Evolutionary conservation across 2,113 vertebrate species (phyloP).

Genomic region (Alectura lathami): DNA sequence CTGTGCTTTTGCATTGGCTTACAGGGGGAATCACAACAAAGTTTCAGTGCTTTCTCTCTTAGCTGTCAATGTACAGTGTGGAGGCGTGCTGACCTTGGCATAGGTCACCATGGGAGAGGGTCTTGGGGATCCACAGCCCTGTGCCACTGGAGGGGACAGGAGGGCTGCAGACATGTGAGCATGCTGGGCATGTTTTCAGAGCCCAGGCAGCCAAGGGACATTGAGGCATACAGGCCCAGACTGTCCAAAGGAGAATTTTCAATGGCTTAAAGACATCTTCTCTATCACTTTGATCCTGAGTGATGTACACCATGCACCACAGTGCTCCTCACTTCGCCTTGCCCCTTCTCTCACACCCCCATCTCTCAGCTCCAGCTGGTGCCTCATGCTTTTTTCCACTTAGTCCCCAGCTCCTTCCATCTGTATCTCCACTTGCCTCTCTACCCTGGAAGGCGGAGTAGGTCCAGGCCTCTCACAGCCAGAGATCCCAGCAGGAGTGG

Average conservation of each 20-base stretch:
- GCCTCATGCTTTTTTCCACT: neutral
- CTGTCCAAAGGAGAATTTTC: neutral
- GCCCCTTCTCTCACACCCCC: neutral
- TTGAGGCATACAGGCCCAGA: neutral
- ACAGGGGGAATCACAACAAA: neutral
- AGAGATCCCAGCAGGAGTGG: neutral
- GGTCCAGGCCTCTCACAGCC: neutral
- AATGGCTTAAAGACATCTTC: neutral
- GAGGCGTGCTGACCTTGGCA: neutral
- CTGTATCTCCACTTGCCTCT: neutral
- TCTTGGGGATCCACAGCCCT: neutral
- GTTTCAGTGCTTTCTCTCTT: neutral
- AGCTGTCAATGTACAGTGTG: neutral
- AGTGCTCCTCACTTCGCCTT: neutral
- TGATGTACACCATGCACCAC: accelerated
- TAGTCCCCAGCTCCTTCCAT: neutral
- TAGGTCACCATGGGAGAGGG: neutral
- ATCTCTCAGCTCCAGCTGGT: neutral
- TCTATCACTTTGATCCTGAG: neutral
- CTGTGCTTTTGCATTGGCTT: neutral
- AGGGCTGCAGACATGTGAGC: neutral
- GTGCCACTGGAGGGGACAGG: neutral
- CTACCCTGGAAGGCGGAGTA: neutral
- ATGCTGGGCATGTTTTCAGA: neutral
- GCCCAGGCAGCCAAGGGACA: neutral